Base-by-base conservation (phyloP, 2,113 vertebrate genomes). In the Natator depressus region DNA sequence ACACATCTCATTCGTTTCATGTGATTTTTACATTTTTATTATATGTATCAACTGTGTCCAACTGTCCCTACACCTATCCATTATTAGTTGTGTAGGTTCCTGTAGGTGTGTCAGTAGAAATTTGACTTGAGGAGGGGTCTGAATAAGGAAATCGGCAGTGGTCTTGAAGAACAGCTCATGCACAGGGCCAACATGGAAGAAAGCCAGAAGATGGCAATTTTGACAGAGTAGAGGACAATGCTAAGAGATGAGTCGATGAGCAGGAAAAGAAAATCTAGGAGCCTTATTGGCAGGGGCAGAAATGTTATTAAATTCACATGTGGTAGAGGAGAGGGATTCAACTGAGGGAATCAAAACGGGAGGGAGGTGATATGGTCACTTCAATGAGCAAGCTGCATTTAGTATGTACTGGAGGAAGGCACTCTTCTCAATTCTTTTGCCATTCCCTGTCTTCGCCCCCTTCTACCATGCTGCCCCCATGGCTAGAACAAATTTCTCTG, bases 371-470 rank as follows among this genome's bases (percentile, higher is more conserved):
- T 17, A 69, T 35, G 29, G 17, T 69, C 35, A 69, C 17, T 69
- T 31, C 75, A 89, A 25, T 2, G 19, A 89, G 27, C 65, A 84
- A 76, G 0, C 0, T 5, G 13, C 35, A 69, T 0, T 1, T 31
- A 78, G 19, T 25, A 42, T 46, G 0, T 4, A 0, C 69, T 69
- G 10, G 16, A 4, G 83, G 14, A 55, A n/a, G 6, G 6, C 0
- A 17, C 86, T 80, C 46, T 19, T 76, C 14, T 27, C 50, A 91
- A 50, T 27, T 80, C 47, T 88, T 62, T 38, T 27, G 57, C 46
- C 29, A 2, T 14, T 62, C 31, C 16, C 62, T 69, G 62, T n/a
- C 35, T 69, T n/a, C 17, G 8, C 35, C 31, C 31, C 62, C 35
- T 19, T 69, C 31, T 69, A n/a, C 14, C 17, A 69, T n/a, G 35